Conservation (phyloP, 2,888 invertebrate genomes). For the Isoperla grammatica region DNA sequence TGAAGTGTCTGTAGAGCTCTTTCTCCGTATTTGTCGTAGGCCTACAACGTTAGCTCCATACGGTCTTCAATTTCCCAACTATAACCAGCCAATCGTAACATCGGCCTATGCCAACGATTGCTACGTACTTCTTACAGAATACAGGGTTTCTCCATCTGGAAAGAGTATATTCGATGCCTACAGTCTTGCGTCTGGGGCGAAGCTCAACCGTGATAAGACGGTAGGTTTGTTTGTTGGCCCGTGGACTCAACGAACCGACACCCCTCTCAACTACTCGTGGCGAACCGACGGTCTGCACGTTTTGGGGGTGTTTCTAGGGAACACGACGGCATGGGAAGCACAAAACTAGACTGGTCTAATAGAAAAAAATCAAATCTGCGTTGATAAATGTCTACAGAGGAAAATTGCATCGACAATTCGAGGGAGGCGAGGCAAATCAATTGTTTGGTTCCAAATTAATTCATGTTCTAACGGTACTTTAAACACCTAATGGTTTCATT, state of each 20-base stretch:
- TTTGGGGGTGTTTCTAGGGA: not conserved
- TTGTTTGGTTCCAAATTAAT: not conserved
- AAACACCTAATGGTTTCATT: not conserved
- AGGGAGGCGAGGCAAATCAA: constrained; percentile 2
- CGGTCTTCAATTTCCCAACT: too few species aligned
- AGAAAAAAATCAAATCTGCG: not conserved
- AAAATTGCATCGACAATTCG: not conserved
- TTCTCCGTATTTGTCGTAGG: too few species aligned
- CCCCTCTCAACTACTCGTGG: not conserved
- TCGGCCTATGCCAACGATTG: too few species aligned
- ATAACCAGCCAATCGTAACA: too few species aligned
- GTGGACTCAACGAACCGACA: not conserved
- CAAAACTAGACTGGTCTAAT: not conserved
- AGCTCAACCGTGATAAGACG: not conserved
- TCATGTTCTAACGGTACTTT: not conserved
- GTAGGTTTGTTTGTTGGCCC: not conserved
- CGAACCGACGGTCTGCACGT: not conserved
- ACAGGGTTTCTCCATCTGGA: too few species aligned
- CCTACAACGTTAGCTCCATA: too few species aligned
- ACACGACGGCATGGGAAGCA: not conserved
- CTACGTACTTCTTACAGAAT: too few species aligned
- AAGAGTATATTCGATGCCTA: not conserved
- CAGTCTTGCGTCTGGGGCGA: not conserved
- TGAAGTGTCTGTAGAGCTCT: too few species aligned
- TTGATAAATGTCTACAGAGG: not conserved